phyloP scores from a whole-genome alignment of 92 coral and sea anemone species.

The Actinostola sp. region DNA sequence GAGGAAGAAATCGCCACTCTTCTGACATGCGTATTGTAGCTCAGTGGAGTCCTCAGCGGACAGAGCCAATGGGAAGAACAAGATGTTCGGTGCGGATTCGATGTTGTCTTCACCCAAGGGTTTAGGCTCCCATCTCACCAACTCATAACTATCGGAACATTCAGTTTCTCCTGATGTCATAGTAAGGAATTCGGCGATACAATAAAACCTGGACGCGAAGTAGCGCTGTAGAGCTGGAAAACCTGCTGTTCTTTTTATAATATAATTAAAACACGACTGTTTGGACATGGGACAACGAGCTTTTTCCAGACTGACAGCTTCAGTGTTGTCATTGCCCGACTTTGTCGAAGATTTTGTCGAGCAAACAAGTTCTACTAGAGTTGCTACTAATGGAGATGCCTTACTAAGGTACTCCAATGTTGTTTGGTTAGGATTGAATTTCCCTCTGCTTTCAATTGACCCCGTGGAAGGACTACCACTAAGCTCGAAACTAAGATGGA shows the following conservation, averaged over 20 bases:
- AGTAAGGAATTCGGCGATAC: slow-evolving; percentile 78
- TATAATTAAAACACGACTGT: slow-evolving; percentile 68
- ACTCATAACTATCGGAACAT: slow-evolving; percentile 67
- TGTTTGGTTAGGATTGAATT: slow-evolving; percentile 65
- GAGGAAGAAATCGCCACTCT: slow-evolving; percentile 72
- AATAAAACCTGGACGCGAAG: slow-evolving; percentile 74
- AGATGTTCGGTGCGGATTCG: slow-evolving; percentile 59
- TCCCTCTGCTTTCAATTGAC: slow-evolving; percentile 58
- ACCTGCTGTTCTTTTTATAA: slow-evolving; percentile 58
- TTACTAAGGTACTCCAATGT: slow-evolving; percentile 78
- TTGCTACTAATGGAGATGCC: slow-evolving; percentile 79
- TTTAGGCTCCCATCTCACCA: slow-evolving; percentile 60
- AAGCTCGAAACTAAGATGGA: slow-evolving; percentile 66
- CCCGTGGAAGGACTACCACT: slow-evolving; percentile 45
- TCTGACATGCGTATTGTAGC: slow-evolving; percentile 70
- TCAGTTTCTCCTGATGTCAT: slow-evolving; percentile 47
- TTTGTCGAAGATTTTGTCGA: slow-evolving; percentile 18
- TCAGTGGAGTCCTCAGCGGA: slow-evolving; percentile 62
- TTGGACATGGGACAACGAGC: slow-evolving; percentile 21
- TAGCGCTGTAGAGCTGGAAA: slow-evolving; percentile 88
- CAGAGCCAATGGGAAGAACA: slow-evolving; percentile 66
- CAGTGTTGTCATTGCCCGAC: too few species aligned
- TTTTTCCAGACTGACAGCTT: not conserved
- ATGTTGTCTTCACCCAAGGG: slow-evolving; percentile 32
- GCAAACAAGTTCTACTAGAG: slow-evolving; percentile 81